A percentile compares a stretch with the other conserved stretches of the same genome.
phyloP scores from a whole-genome alignment of 1,140 invertebrate genomes.

The Drosophila willistoni region DNA sequence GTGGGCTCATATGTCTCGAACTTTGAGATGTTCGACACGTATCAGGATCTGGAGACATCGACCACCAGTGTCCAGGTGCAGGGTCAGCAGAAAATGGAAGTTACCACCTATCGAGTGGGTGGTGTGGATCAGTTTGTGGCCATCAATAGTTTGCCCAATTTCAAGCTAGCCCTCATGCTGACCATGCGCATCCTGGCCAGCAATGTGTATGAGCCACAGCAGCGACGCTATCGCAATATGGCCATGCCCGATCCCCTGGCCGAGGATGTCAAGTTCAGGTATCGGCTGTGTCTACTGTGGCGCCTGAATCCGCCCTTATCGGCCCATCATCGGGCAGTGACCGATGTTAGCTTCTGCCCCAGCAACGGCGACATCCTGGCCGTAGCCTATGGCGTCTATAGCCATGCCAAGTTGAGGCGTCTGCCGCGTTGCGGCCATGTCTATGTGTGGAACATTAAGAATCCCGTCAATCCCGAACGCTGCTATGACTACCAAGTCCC shows the following conservation, averaged over 20 bases:
- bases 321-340: conserved; percentile 82
- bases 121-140: conserved; percentile 70
- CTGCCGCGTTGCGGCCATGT: conserved; percentile 77
- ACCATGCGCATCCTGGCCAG: conserved; percentile 88
- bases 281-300: conserved; percentile 87
- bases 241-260: conserved; percentile 85
- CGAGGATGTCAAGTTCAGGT: conserved; percentile 86
- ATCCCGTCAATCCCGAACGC: conserved; percentile 92
- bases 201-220: conserved; percentile 86
- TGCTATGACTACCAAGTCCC: conserved; percentile 87
- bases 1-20: conserved; percentile 87
- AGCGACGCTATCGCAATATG: conserved; percentile 88
- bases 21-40: conserved; percentile 90
- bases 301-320: conserved; percentile 81
- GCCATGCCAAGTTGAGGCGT: conserved; percentile 27
- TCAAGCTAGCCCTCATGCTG: conserved; percentile 86
- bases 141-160: conserved; percentile 83
- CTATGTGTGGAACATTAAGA: conserved; percentile 93
- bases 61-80: conserved; percentile 81
- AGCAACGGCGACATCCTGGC: conserved; percentile 87
- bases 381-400: conserved; percentile 88
- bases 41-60: conserved; percentile 82
- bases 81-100: conserved; percentile 79
- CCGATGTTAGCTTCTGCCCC: conserved; percentile 86
- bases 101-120: conserved; percentile 77